Evolutionary conservation across 2,797 vertebrate genomes (phyloP).

Genomic region (Galagoides demidoff): DNA sequence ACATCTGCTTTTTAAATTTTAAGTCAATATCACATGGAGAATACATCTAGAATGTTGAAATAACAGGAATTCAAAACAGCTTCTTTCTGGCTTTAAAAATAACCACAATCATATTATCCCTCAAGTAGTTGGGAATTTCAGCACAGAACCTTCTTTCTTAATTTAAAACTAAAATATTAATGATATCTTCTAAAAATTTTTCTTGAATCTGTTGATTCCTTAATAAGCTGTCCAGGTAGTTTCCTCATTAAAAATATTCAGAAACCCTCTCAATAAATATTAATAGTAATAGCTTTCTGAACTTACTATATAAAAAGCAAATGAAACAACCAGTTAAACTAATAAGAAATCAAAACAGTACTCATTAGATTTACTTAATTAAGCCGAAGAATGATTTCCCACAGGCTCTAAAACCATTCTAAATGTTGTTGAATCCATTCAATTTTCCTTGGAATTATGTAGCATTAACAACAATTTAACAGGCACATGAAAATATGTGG

Average conservation of each 20-base stretch:
- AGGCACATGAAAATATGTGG: conserved; percentile 74
- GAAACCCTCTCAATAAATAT: conserved; percentile 30
- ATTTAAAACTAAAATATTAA: conserved; percentile 55
- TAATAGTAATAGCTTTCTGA: background rate
- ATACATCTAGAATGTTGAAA: conserved; percentile 67
- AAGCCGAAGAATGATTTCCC: conserved; percentile 25
- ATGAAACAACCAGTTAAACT: conserved; percentile 30
- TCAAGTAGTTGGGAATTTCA: conserved; percentile 45
- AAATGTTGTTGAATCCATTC: conserved; percentile 47
- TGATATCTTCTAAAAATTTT: conserved; percentile 24
- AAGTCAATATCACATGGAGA: conserved; percentile 66
- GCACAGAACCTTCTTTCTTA: conserved; percentile 32
- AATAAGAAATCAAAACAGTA: conserved; percentile 33
- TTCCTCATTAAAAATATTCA: conserved; percentile 33
- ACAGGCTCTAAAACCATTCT: background rate
- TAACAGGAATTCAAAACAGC: conserved; percentile 59
- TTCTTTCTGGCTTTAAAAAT: conserved; percentile 69
- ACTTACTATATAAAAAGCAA: background rate
- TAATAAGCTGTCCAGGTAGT: conserved; percentile 4
- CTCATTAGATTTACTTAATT: conserved; percentile 37
- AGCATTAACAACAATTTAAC: conserved; percentile 73
- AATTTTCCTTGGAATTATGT: conserved; percentile 66
- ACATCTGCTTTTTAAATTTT: conserved; percentile 74
- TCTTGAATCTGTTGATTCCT: background rate
- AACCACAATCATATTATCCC: conserved; percentile 46